Evolutionary conservation across 2,797 vertebrate genomes (phyloP).

Genomic region (Euphonia xanthogaster): DNA sequence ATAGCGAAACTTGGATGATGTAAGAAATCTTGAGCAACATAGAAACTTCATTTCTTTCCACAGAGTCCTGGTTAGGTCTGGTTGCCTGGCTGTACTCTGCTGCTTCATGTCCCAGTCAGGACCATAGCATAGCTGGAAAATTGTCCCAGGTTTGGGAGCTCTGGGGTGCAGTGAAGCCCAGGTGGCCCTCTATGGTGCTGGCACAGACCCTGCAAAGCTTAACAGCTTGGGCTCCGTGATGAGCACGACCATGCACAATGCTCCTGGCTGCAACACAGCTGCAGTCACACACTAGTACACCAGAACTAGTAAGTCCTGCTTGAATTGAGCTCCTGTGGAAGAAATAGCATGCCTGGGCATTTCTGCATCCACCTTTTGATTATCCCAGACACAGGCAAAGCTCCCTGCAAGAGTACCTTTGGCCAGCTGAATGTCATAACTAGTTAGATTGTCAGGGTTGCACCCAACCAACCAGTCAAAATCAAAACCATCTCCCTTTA

Average conservation of each 20-base stretch:
- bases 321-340: not conserved
- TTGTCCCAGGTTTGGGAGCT: not conserved
- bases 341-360: not conserved
- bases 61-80: not conserved
- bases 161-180: not conserved
- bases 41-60: not conserved
- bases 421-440: not conserved
- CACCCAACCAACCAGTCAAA: not conserved
- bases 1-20: not conserved
- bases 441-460: not conserved
- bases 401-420: not conserved
- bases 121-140: not conserved
- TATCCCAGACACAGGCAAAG: not conserved
- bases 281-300: not conserved
- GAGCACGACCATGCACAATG: not conserved
- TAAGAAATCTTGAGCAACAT: not conserved
- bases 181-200: not conserved
- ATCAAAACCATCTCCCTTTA: not conserved
- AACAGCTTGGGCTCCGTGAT: rapidly evolving
- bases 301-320: not conserved
- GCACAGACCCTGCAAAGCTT: not conserved
- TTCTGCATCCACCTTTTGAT: not conserved
- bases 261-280: not conserved
- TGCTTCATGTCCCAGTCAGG: not conserved
- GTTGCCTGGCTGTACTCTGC: not conserved